Conservation (phyloP, 2,888 invertebrate genomes). For the Apotomis betuletana region DNA sequence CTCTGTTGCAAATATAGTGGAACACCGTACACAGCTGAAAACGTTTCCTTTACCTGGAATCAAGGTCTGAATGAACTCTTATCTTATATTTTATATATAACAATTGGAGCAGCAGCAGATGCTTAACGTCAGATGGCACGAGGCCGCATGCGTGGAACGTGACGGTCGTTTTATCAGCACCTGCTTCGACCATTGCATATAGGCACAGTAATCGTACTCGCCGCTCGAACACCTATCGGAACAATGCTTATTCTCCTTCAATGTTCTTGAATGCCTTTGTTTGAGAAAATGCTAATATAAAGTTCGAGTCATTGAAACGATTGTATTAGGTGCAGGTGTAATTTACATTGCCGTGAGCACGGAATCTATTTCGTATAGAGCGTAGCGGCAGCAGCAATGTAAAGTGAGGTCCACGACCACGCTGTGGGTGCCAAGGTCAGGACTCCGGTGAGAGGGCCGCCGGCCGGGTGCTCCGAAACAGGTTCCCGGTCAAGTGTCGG, state of each 20-base stretch:
- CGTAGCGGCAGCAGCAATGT: conserved; percentile 28
- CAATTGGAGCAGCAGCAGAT: conserved; percentile 42
- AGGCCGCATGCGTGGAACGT: conserved; percentile 33
- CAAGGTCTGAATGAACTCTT: neutral
- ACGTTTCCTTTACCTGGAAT: too few species aligned
- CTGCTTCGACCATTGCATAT: conserved; percentile 23
- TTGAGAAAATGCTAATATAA: conserved; percentile 23
- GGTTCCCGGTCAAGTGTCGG: conserved; percentile 58
- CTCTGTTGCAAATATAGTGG: too few species aligned
- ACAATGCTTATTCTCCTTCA: conserved; percentile 26
- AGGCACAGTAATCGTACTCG: conserved; percentile 8
- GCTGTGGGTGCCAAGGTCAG: conserved; percentile 43
- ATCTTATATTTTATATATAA: neutral
- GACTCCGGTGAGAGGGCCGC: conserved; percentile 39
- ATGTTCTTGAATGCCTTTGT: conserved; percentile 23
- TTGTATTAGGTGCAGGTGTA: neutral
- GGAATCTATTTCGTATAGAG: neutral
- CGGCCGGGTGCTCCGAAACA: conserved; percentile 49
- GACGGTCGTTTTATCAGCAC: conserved; percentile 34
- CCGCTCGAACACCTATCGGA: neutral
- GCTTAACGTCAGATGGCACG: conserved; percentile 45
- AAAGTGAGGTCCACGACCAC: conserved; percentile 17
- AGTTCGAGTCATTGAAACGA: conserved; percentile 4
- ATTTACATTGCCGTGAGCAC: conserved; percentile 10
- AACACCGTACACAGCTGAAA: too few species aligned